Evolutionary conservation across 2,797 vertebrate species (phyloP).

Genomic region (Poeciliopsis gracilis): DNA sequence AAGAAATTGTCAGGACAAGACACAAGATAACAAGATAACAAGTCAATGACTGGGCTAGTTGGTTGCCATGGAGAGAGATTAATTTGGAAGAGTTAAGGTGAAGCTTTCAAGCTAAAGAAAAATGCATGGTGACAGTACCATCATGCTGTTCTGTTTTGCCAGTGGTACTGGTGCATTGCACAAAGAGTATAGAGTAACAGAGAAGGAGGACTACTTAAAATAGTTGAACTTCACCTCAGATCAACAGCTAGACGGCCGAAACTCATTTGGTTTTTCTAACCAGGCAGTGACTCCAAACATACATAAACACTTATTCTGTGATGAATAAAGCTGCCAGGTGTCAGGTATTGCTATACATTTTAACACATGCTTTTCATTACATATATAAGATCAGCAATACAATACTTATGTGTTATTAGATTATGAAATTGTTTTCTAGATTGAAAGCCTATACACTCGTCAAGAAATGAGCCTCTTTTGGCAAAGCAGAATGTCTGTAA

Average conservation of each 20-base stretch:
- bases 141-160: background rate
- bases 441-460: conserved; percentile 6
- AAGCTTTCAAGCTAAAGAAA: background rate
- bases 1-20: background rate
- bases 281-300: background rate
- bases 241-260: background rate
- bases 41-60: background rate
- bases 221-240: background rate
- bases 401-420: background rate
- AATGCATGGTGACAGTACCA: background rate
- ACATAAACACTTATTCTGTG: background rate
- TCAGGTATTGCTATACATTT: background rate
- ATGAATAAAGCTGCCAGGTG: background rate
- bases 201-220: background rate
- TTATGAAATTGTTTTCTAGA: conserved; percentile 4
- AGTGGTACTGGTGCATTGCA: background rate
- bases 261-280: background rate
- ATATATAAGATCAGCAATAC: background rate
- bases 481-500: conserved; percentile 18
- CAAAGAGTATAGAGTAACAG: background rate
- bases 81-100: background rate
- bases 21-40: background rate
- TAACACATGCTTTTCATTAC: background rate
- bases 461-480: background rate
- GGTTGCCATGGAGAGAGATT: background rate